phyloP scores from a whole-genome alignment of 2,797 vertebrate genomes.

The Nyctalus aviator region DNA sequence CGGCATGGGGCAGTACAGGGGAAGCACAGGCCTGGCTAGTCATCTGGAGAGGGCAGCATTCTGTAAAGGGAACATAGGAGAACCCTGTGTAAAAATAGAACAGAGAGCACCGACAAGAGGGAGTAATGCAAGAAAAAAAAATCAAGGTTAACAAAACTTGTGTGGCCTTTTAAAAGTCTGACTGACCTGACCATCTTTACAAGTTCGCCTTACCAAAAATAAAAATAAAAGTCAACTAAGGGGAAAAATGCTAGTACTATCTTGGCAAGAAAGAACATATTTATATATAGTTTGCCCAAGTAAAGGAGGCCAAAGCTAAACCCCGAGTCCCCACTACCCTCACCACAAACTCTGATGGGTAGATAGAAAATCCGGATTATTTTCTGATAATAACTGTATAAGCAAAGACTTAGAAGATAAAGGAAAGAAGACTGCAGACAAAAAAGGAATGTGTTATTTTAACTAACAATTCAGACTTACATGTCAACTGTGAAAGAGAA shows the following conservation, averaged over 20 bases:
- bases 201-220: neutral
- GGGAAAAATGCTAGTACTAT: neutral
- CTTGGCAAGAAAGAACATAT: neutral
- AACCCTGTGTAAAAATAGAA: neutral
- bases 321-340: accelerated
- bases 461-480: neutral
- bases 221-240: neutral
- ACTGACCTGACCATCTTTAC: neutral
- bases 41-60: neutral
- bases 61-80: neutral
- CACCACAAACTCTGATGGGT: neutral
- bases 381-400: neutral
- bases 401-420: neutral
- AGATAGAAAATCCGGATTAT: neutral
- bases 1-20: accelerated
- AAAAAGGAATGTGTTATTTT: neutral
- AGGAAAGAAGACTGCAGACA: neutral
- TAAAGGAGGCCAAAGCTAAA: neutral
- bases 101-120: neutral
- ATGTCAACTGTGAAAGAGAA: neutral
- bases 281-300: neutral
- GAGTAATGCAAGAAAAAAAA: neutral
- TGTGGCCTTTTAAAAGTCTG: neutral
- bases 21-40: neutral
- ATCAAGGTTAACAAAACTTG: neutral